These are phyloP conservation scores for Takifugu ocellatus DNA, from an alignment of 2,797 vertebrate genomes.

Conservation along the genomic window DNA sequence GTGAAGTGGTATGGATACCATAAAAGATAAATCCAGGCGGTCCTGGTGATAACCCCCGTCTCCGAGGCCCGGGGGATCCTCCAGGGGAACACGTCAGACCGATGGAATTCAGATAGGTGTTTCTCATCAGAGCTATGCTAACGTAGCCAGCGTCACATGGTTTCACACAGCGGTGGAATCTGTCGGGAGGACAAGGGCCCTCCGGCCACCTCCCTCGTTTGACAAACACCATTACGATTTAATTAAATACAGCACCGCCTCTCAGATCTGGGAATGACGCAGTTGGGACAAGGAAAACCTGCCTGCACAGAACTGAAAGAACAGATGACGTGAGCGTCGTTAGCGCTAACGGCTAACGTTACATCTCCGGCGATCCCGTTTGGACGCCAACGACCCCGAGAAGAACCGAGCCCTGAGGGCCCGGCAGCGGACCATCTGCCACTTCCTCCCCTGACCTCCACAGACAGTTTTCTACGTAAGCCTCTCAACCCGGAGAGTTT, in stretches of 20 bases:
- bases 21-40: constrained; percentile 29
- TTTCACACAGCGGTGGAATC: constrained; percentile 39
- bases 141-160: constrained; percentile 29
- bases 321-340: constrained; percentile 7
- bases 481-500: constrained; percentile 60
- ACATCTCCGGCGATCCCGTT: constrained; percentile 21
- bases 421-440: constrained; percentile 59
- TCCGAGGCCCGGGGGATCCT: constrained; percentile 14
- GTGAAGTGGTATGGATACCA: constrained; percentile 30
- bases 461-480: constrained; percentile 65
- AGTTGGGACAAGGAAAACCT: constrained; percentile 41
- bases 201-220: constrained; percentile 26
- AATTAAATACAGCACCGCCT: constrained; percentile 44
- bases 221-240: constrained; percentile 35
- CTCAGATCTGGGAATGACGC: constrained; percentile 34
- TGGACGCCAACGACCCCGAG: constrained; percentile 10
- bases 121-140: constrained; percentile 25
- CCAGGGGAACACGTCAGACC: constrained; percentile 40
- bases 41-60: constrained; percentile 41
- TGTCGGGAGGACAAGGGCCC: constrained; percentile 16
- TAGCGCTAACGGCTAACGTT: constrained; percentile 22
- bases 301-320: too few relatives aligned
- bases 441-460: constrained; percentile 20
- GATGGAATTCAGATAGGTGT: constrained; percentile 56
- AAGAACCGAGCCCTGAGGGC: constrained; percentile 47